Base-by-base conservation (phyloP, 2,797 vertebrate genomes). In the Danio albolineatus region DNA sequence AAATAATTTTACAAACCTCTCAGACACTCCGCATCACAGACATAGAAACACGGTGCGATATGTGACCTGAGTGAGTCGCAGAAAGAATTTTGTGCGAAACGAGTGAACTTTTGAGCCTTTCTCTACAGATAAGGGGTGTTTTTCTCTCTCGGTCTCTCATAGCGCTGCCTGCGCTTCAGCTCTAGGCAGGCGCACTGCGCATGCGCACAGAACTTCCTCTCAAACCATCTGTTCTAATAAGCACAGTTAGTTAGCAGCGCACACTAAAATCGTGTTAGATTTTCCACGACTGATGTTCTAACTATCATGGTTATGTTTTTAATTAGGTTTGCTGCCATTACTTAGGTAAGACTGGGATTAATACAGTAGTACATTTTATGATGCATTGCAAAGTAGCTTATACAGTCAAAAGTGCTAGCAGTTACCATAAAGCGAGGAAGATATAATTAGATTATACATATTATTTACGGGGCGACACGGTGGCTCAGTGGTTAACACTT, bases 1-100 rank as follows among this genome's bases (percentile, higher is more conserved):
- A 61, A 74, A 85, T 72, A 56, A 38, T 83, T 60, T 81, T 78
- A 87, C 86, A 84, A 85, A 87, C 80, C 86, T 85, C 60, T 82
- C 48, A 56, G 82, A 73, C 80, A 73, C 81, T 84, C 82, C 78
- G 75, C 80, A 79, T 79, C 82, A 82, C 54, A 76, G 73, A 69
- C 71, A 75, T 14, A 61, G 60, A 65, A 49, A 76, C 62, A 57
- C 76, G 77, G 19, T 49, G 36, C 70, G 36, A 65, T 73, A 49
- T 74, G 17, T 65, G 61, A 56, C 51, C 72, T 65, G 60, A 53
- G 10, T 66, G 66, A 79, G 73, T 38, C 65, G 81, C 36, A 76
- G 56, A 49, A 59, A 57, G 56, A 56, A 60, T 72, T 74, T 53
- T 67, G 61, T 60, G 61, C 48, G 59, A 66, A 73, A 76, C 72